These are phyloP conservation scores for Lithophane leautieri DNA, from an alignment of 2,888 invertebrate genomes.

Conservation along the genomic window DNA sequence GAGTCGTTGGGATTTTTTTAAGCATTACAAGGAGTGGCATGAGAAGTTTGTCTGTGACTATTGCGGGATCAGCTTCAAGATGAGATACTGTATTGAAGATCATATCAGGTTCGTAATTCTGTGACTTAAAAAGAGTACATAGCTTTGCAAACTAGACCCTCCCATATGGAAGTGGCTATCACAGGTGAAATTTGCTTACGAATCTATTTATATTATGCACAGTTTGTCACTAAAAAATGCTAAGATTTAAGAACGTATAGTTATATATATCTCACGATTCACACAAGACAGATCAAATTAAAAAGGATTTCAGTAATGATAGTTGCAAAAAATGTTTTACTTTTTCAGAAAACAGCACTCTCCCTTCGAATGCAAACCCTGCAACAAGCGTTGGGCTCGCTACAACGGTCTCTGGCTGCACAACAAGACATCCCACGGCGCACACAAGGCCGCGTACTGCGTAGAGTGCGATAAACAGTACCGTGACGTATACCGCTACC, in stretches of 20 bases:
- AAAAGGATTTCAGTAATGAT: neutral
- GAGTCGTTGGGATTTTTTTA: conserved; percentile 69
- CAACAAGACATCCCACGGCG: conserved; percentile 68
- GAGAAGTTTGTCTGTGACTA: conserved; percentile 74
- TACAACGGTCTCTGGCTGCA: conserved; percentile 78
- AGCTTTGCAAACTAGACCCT: no score
- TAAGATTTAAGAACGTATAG: no score
- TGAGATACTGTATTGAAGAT: conserved; percentile 75
- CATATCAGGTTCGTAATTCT: conserved; percentile 71
- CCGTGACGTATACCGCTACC: conserved; percentile 69
- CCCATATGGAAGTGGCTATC: no score
- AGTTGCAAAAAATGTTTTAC: neutral
- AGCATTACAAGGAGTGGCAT: conserved; percentile 75
- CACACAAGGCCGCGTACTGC: conserved; percentile 67
- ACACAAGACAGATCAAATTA: no score
- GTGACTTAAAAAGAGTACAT: no score
- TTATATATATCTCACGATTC: no score
- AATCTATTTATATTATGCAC: no score
- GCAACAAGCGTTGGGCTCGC: conserved; percentile 72
- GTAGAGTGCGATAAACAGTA: conserved; percentile 75
- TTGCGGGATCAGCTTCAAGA: conserved; percentile 77
- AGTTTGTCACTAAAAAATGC: no score
- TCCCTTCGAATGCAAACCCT: conserved; percentile 68
- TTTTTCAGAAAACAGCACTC: conserved; percentile 73
- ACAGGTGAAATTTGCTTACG: no score